Conservation (phyloP, 2,797 vertebrate genomes). For the Orestias chungarensis region DNA sequence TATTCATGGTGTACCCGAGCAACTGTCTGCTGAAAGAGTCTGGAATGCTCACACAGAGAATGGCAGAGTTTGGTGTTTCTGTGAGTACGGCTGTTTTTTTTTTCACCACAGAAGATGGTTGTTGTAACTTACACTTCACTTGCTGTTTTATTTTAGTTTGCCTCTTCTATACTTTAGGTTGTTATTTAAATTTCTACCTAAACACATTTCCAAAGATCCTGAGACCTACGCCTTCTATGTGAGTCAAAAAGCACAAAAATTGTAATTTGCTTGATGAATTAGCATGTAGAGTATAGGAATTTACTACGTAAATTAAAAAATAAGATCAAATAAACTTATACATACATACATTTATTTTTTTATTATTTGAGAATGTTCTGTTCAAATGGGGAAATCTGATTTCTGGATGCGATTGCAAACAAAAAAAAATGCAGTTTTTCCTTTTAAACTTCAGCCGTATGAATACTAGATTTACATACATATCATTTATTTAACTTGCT, state of each 20-base stretch:
- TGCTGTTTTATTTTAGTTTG: background rate
- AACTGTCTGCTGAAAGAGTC: conserved; percentile 50
- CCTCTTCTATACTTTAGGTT: background rate
- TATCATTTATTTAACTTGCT: too few relatives aligned
- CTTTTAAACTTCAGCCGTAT: too few relatives aligned
- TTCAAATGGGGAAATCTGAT: too few relatives aligned
- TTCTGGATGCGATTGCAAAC: too few relatives aligned
- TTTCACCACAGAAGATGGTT: background rate
- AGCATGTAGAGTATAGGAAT: background rate
- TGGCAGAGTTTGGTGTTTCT: conserved; percentile 16
- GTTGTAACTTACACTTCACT: background rate
- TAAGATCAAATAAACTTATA: too few relatives aligned
- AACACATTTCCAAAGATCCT: background rate
- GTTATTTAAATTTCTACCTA: background rate
- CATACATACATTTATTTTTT: too few relatives aligned
- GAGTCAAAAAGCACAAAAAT: background rate
- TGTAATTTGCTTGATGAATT: background rate
- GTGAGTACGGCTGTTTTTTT: background rate
- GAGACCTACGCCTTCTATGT: background rate
- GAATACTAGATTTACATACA: too few relatives aligned
- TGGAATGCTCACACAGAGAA: conserved; percentile 16
- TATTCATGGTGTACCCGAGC: conserved; percentile 63
- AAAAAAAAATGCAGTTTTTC: too few relatives aligned
- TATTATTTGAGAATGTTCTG: too few relatives aligned
- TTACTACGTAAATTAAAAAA: background rate